Base-by-base conservation (phyloP, 2,113 vertebrate species). In the Numenius arquata region DNA sequence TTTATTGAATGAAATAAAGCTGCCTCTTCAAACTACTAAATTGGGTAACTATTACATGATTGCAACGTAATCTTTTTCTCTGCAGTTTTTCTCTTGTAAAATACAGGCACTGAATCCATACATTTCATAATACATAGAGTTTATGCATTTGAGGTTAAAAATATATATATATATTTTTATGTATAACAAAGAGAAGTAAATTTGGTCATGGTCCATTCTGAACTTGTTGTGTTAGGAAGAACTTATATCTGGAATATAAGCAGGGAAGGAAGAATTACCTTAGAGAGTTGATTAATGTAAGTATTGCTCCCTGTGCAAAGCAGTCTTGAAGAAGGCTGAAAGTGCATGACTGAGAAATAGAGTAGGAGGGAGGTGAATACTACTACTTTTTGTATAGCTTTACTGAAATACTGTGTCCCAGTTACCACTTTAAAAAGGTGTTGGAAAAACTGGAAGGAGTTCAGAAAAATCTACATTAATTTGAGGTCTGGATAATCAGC, bases 401-500 rank as follows among this genome's bases (percentile, higher is more conserved):
- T 84, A 32, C 40, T 48, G 72, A 88, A 90, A 38, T 71, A 21
- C 38, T 59, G 30, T 71, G 40, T 74, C 52, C 61, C 40, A 15
- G 34, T 88, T 78, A 48, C 48, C 38, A 26, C 62, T 63, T 20
- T 32, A 62, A 61, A 61, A 74, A 84, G 68, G 20, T 92, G 16
- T 16, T 88, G 43, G 58, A 77, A 93, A 88, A 93, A 93, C n/a
- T 88, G 38, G 71, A 85, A 85, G 27, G 65, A 56, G 52, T 93
- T 95, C 52, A 81, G 80, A 81, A 92, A 94, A 96, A 90, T 52
- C 68, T 75, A n/a, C 52, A 22, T 92, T 90, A 87, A 92, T 89
- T 95, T 90, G 65, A 72, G 83, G 83, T 78, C 79, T 96, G 82
- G 52, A 68, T 96, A 96, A 97, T 93, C 88, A 93, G 85, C 93